Base-by-base conservation (phyloP, 2,888 invertebrate genomes). In the Aplocera efformata region DNA sequence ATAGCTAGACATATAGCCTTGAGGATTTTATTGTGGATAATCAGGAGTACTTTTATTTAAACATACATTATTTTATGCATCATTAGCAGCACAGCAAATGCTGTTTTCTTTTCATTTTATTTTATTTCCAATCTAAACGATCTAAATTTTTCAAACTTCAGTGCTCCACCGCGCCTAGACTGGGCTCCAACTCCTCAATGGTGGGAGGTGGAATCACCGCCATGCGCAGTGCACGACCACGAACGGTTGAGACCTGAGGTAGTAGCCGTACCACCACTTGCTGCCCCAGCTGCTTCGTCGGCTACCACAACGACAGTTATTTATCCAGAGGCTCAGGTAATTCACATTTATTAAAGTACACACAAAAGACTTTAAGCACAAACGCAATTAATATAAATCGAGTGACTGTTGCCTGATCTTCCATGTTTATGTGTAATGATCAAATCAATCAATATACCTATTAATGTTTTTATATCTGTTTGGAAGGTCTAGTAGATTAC, bases 251-350 rank as follows among this genome's bases (percentile, higher is more conserved):
- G 93, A 42, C 97, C 97, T 0, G 93, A 96, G 63, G 93, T 97
- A 50, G 94, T 96, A 45, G 95, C 96, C 39, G 96, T 96, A 23
- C 97, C 97, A 91, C 94, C 96, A 80, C 93, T 96, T 10, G 96
- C 96, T 60, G 95, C 96, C 32, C 94, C 96, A 80, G 96, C 96
- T 22, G 95, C 96, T 58, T 95, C 96, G 29, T 94, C 96, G 26
- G 96, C 96, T 37, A 95, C 94, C 8, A 91, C 95, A 65, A 93
- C 96, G 24, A 94, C 96, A 65, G 92, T 96, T 35, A 93, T 97
- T 50, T 96, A 97, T 71, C 95, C 96, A 28, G 97, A 97, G 80
- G 96, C 96, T 40, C 97, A 97, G 92, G 95, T 94, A 39, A 39
- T 7, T 31, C 24, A 9, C 22, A 8, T 10, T n/a, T 8, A n/a